Base-by-base conservation (phyloP, 2,888 invertebrate genomes). In the Cheiracanthium punctorium region DNA sequence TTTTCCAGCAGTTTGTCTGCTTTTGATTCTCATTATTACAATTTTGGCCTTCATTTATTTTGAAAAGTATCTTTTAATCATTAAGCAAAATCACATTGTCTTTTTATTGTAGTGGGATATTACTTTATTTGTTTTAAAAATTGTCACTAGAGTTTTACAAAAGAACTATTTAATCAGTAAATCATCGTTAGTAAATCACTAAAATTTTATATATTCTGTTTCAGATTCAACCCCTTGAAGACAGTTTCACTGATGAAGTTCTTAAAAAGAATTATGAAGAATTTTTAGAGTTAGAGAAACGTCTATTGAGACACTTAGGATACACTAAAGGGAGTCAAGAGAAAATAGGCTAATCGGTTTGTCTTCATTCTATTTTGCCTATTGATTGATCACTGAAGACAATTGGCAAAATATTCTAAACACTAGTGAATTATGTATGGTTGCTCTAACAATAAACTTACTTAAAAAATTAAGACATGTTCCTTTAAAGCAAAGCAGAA, bases 211-310 rank as follows among this genome's bases (percentile, higher is more conserved):
- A 17, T 24, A 5, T 58, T n/a, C 12, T 24, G 17, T 58, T 58
- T 58, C 24, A 58, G 24, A 17, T 17, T 58, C 4, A 5, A 17
- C 20, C 12, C 2, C 4, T 17, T 24, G 17, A 12, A 28, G 70
- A 70, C 32, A 70, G 48, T 1, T 5, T 58, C 12, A 69, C 41
- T 41, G 52, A 81, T 20, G 76, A 82, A 76, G 30, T 33, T 20
- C 33, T 82, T 17, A 12, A 30, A 10, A 43, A 77, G 32, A 41
- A 24, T 10, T 77, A 76, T 33, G 64, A 32, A 32, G 64, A 58
- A 32, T 82, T 72, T 29, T 33, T 72, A 32, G 67, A 28, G 33
- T 48, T 82, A 29, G 69, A 82, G 37, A 37, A 65, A 7, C 5
- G 37, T n/a, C 76, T 70, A 37, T 48, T 82, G 29, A 48, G 20